Evolutionary conservation across 2,113 vertebrate genomes (phyloP).

Genomic region (Paralichthys olivaceus): DNA sequence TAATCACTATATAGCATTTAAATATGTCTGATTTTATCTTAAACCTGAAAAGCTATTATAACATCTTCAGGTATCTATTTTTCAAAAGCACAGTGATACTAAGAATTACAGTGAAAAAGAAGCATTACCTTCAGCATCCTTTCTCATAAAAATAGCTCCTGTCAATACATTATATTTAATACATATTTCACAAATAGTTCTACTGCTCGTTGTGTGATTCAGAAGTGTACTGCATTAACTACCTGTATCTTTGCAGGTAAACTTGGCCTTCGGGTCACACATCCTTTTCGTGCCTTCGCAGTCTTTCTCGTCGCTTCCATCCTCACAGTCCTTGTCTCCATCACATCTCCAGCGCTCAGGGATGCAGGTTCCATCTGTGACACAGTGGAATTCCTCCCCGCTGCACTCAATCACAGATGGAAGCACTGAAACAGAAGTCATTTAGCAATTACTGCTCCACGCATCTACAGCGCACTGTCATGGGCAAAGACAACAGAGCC

Average conservation of each 20-base stretch:
- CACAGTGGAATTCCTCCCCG: slow-evolving; percentile 92
- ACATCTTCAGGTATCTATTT: no score
- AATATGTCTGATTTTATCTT: no score
- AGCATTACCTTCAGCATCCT: no score
- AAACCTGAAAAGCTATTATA: no score
- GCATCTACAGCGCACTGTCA: slow-evolving; percentile 5
- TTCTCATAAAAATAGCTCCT: no score
- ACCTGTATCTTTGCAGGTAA: slow-evolving; percentile 95
- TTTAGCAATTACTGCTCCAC: slow-evolving; percentile 11
- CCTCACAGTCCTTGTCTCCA: slow-evolving; percentile 97
- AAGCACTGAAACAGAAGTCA: slow-evolving; percentile 79
- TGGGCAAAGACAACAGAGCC: background rate
- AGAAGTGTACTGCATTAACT: slow-evolving; percentile 10
- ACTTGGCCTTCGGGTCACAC: slow-evolving; percentile 95
- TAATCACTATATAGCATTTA: no score
- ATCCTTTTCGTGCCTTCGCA: slow-evolving; percentile 90
- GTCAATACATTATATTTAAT: no score
- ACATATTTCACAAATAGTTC: background rate
- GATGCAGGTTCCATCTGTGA: slow-evolving; percentile 91
- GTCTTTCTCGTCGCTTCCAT: slow-evolving; percentile 92
- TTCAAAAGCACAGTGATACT: no score
- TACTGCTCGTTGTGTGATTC: background rate
- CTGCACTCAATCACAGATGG: slow-evolving; percentile 88
- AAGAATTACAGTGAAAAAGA: no score
- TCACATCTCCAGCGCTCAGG: slow-evolving; percentile 95